Evolutionary conservation across 2,797 vertebrate species (phyloP).

Genomic region (Pogonophryne albipinna): DNA sequence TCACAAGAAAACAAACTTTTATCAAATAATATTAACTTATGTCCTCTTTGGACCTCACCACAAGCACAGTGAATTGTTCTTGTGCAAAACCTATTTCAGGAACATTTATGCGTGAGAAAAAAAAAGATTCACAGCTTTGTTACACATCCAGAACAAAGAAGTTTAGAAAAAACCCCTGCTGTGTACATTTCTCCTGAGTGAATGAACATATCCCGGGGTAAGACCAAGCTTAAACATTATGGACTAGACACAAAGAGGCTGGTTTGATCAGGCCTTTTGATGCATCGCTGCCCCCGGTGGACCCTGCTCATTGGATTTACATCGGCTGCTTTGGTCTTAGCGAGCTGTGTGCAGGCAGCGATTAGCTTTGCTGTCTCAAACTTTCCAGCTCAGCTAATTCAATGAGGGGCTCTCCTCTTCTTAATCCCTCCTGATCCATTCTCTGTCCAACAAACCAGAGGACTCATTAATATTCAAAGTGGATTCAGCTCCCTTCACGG

Average conservation of each 20-base stretch:
- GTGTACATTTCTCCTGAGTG: conserved; percentile 26
- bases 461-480: conserved; percentile 25
- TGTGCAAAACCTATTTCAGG: too few species aligned
- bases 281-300: conserved; percentile 26
- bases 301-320: conserved; percentile 36
- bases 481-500: conserved; percentile 26
- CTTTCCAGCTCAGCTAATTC: conserved; percentile 51
- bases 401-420: conserved; percentile 31
- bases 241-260: conserved; percentile 19
- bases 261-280: conserved; percentile 37
- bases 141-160: conserved; percentile 27
- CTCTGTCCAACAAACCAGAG: conserved; percentile 5
- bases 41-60: background rate
- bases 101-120: conserved; percentile 17
- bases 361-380: conserved; percentile 51
- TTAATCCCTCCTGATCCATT: conserved; percentile 15
- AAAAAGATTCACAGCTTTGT: background rate
- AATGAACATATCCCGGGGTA: conserved; percentile 18
- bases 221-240: conserved; percentile 13
- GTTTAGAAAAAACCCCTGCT: conserved; percentile 7
- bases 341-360: conserved; percentile 25
- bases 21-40: background rate
- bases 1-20: background rate
- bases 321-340: conserved; percentile 43
- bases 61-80: too few species aligned